Evolutionary conservation across 2,113 vertebrate species (phyloP).

Genomic region (Lamprotornis superbus): DNA sequence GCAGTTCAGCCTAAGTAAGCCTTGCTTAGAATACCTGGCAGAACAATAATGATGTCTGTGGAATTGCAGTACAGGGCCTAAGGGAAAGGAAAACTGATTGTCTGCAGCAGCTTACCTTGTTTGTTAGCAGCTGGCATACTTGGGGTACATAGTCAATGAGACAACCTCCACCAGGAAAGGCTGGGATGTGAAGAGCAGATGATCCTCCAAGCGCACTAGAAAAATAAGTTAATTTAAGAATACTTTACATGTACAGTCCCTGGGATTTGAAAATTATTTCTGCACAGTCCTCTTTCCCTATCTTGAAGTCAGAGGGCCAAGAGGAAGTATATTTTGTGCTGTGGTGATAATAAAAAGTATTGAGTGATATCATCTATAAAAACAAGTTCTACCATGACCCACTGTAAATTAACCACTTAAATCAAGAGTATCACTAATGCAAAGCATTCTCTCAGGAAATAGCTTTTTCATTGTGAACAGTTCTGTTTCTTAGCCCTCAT

Average conservation of each 20-base stretch:
- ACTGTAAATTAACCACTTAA: not conserved
- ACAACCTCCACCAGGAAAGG: conserved; percentile 94
- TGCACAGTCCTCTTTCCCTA: not conserved
- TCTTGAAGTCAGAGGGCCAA: not conserved
- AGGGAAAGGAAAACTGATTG: not conserved
- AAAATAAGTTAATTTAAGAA: conserved; percentile 29
- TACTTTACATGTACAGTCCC: not conserved
- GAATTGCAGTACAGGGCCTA: not conserved
- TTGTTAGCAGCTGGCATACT: conserved; percentile 96
- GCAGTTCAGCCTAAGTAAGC: not conserved
- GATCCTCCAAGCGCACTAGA: conserved; percentile 93
- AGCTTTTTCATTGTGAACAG: not conserved
- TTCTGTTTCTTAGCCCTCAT: not conserved
- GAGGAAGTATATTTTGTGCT: not conserved
- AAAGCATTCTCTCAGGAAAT: not conserved
- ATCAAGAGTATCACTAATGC: not conserved
- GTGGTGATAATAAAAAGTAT: not conserved
- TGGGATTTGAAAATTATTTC: not conserved
- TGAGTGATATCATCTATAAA: not conserved
- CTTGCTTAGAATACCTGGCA: not conserved
- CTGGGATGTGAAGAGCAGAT: conserved; percentile 95
- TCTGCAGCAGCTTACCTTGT: conserved; percentile 83
- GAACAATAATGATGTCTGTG: not conserved
- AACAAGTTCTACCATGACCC: not conserved
- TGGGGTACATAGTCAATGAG: conserved; percentile 98